Base-by-base conservation (phyloP, 2,113 vertebrate genomes). In the Clupea harengus region DNA sequence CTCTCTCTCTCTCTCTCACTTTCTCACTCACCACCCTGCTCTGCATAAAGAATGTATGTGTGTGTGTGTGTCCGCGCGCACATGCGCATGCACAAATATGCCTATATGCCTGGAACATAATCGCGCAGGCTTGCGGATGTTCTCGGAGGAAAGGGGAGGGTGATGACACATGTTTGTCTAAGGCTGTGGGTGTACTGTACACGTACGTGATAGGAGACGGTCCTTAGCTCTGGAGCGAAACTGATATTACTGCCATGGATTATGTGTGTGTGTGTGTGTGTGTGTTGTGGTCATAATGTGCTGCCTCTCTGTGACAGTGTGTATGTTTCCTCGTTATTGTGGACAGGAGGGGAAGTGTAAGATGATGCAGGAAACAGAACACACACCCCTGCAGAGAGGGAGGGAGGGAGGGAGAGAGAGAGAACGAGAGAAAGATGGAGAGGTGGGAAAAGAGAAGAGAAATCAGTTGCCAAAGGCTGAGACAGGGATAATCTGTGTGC, bases 301-400 rank as follows among this genome's bases (percentile, higher is more conserved):
- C 64, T 88, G 82, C 44, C 82, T 86, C 87, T 87, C 88, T 87
- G 92, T 88, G 39, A 39, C 39, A 39, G 39, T 39, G 86, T 88
- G 90, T 32, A 32, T 95, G 92, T 94, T 94, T 94, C 93, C 93
- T 92, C 1, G 39, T 39, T 92, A 90, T 81, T 81, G 87, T 84
- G 83, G 85, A 92, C 85, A 85, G 82, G 78, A 92, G 82, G 88
- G 91, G 92, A 93, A 94, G 94, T 94, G 90, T 86, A 81, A 57
- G 47, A 87, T 90, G 94, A 94, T 91, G 93, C 90, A 92, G 92
- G 87, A 93, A 90, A 92, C 90, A 84, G 83, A 45, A 60, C 86
- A 91, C 88, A 91, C 90, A 81, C 85, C 84, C 86, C 89, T 91
- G 72, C 25, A 78, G 28, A 78, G 72, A 64, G 20, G 7, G 60